A percentile compares a stretch with the other conserved stretches of the same genome.
These are phyloP conservation scores for Nothoprocta pentlandii DNA, from an alignment of 2,113 vertebrate genomes.

Conservation along the genomic window DNA sequence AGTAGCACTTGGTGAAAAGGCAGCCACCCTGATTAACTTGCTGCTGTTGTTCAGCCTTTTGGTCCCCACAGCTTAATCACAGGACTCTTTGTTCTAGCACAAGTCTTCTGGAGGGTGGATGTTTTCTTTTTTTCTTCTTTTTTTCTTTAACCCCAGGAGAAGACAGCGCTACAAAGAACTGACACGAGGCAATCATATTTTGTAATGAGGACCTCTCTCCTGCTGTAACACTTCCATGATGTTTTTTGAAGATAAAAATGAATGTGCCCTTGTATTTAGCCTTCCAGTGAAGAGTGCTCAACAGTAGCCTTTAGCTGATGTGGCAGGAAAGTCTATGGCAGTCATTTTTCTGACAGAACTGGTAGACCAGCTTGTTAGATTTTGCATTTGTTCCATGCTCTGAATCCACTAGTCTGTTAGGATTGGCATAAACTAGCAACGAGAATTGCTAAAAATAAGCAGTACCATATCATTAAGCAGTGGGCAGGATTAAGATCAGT, in stretches of 20 bases:
- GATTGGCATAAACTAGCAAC: not conserved
- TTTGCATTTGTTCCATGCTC: not conserved
- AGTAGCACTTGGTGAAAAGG: not conserved
- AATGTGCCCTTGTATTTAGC: not conserved
- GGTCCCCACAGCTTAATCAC: fast-evolving
- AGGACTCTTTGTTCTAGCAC: not conserved
- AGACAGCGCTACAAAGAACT: not conserved
- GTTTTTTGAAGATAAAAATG: not conserved
- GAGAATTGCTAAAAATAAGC: not conserved
- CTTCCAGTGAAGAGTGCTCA: not conserved
- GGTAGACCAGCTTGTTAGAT: not conserved
- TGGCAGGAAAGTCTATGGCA: not conserved
- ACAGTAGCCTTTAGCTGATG: not conserved
- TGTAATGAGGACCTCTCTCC: not conserved
- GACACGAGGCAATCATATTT: not conserved
- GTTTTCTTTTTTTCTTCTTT: not conserved
- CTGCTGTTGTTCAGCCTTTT: not conserved
- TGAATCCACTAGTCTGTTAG: not conserved
- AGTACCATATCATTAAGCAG: not conserved
- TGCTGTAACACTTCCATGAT: not conserved
- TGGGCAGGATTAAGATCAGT: not conserved
- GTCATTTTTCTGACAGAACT: not conserved
- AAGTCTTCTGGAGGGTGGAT: not conserved
- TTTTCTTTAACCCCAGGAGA: not conserved
- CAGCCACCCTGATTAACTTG: not conserved